These are phyloP conservation scores for Hylaeus anthracinus DNA, from an alignment of 1,140 invertebrate genomes.

Conservation along the genomic window DNA sequence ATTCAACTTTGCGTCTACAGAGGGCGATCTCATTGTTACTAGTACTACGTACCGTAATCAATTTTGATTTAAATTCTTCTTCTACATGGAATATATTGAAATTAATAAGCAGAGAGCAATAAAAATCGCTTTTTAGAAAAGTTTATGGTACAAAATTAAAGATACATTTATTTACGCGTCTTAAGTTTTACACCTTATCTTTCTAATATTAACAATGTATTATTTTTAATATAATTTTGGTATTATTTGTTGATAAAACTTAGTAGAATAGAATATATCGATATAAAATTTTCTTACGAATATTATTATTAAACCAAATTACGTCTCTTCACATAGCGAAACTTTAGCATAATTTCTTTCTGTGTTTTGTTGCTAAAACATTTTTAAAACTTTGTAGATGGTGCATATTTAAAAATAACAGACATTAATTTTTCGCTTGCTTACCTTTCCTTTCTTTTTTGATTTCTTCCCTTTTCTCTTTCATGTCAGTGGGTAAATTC, in stretches of 20 bases:
- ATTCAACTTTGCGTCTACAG: background rate
- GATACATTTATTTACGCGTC: constrained; percentile 3
- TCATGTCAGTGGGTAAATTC: constrained; percentile 81
- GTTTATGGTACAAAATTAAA: constrained; percentile 19
- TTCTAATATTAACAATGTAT: background rate
- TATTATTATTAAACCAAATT: background rate
- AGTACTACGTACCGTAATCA: background rate
- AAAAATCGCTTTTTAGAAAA: background rate
- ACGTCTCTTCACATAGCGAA: background rate
- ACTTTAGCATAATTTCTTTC: background rate
- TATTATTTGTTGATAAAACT: background rate
- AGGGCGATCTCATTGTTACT: background rate
- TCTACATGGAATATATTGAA: background rate
- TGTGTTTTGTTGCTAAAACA: constrained; percentile 28
- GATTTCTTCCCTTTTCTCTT: constrained; percentile 79
- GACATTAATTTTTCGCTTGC: constrained; percentile 3
- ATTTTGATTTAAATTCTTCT: background rate
- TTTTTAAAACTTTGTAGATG: background rate
- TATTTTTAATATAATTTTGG: background rate
- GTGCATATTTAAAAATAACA: background rate
- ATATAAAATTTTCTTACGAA: background rate
- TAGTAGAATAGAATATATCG: background rate
- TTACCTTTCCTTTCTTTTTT: constrained; percentile 81
- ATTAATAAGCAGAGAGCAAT: background rate
- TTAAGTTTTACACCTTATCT: background rate